Base-by-base conservation (phyloP, 2,888 invertebrate genomes). In the Aphelenchoides bicaudatus region DNA sequence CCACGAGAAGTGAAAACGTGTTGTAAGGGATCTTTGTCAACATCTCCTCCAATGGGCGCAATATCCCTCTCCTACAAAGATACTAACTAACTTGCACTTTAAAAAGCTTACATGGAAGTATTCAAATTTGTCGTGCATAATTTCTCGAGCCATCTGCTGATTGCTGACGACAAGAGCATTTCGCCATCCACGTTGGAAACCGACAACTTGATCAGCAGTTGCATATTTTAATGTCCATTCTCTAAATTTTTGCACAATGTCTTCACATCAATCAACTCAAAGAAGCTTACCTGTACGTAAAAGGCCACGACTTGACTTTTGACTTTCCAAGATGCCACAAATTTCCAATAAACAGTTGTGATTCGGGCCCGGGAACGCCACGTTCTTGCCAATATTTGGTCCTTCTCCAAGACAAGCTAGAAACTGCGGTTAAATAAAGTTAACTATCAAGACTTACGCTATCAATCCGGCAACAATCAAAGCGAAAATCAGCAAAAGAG, bases 51-150 rank as follows among this genome's bases (percentile, higher is more conserved):
- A 8, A 43, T 19, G 21, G 43, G 43, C 23, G 34, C 34, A 13
- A 34, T 13, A 34, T 34, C 34, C 16, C 34, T 34, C 34, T 34
- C 34, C 13, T 34, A 16, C 13, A 34, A 43, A 6, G 25, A 19
- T 43, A 21, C 43, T n/a, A n/a, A n/a, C n/a, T n/a, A n/a, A n/a
- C n/a, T n/a, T n/a, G 43, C 16, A 43, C 8, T 43, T 21, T n/a
- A 8, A 19, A 21, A n/a, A 10, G 21, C 82, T 66, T 1, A 77
- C 79, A 56, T 81, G 79, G 66, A 82, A 82, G 37, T 73, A 69
- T 43, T 77, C 77, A 61, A 82, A 82, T 60, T 82, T 79, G 63
- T 79, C 80, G 28, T 81, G 69, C 57, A 82, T 78, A 6, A 82
- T 72, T 55, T 81, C 80, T 34, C 80, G 74, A 10, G 82, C 60